These are phyloP conservation scores for Pipistrellus pipistrellus DNA, from an alignment of 2,797 vertebrate species.

Conservation along the genomic window DNA sequence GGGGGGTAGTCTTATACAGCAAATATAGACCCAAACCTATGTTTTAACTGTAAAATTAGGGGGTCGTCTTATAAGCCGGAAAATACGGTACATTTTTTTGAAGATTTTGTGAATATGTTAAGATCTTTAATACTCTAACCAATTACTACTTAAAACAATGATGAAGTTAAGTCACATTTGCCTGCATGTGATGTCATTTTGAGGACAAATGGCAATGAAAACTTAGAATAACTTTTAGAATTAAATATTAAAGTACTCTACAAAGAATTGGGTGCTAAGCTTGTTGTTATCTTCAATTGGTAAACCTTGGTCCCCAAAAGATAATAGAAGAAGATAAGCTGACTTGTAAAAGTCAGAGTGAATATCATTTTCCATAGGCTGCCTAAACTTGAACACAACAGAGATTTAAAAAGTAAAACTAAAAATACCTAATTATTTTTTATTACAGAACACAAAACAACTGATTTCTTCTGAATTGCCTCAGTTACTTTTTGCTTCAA, in stretches of 20 bases:
- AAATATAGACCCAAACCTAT: too few species aligned
- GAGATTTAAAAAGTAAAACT: constrained; percentile 39
- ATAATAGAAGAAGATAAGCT: background rate
- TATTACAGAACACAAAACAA: constrained; percentile 14
- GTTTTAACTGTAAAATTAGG: too few species aligned
- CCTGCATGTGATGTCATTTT: background rate
- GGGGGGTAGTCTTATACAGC: too few species aligned
- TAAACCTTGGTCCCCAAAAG: background rate
- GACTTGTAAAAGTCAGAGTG: background rate
- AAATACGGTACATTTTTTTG: background rate
- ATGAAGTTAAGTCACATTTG: background rate
- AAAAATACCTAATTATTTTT: constrained; percentile 35
- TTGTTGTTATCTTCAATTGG: background rate
- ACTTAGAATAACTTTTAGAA: background rate
- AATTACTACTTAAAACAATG: constrained; percentile 20
- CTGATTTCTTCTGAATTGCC: background rate
- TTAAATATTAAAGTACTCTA: background rate
- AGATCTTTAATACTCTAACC: background rate
- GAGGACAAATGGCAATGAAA: background rate
- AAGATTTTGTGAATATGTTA: constrained; percentile 15
- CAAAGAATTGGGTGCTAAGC: background rate
- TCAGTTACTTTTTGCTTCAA: background rate
- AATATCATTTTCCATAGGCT: constrained; percentile 8
- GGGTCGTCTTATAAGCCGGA: too few species aligned
- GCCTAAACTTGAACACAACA: background rate